Evolutionary conservation across 2,113 vertebrate genomes (phyloP).

Genomic region (Microtus oregoni): DNA sequence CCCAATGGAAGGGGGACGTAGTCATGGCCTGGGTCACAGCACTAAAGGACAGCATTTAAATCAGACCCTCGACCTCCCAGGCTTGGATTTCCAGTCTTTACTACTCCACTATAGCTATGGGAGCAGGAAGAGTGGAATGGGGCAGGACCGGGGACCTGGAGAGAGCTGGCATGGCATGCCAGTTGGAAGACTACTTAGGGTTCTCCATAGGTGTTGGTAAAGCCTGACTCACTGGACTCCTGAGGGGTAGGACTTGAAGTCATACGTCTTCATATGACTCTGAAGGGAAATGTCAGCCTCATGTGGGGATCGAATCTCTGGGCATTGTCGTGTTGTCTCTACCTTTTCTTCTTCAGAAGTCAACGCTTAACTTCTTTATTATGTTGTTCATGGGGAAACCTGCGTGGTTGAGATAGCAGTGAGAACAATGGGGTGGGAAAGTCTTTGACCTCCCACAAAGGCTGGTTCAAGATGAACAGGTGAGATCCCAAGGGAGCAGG

Average conservation of each 20-base stretch:
- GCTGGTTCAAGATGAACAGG: background rate
- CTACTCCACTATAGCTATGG: background rate
- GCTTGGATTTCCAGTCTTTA: too few relatives aligned
- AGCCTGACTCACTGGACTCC: background rate
- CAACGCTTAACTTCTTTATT: background rate
- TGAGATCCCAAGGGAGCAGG: too few relatives aligned
- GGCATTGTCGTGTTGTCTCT: background rate
- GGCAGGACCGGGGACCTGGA: background rate
- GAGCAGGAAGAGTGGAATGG: rapidly evolving
- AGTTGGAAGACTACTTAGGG: background rate
- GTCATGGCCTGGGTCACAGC: background rate
- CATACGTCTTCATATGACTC: background rate
- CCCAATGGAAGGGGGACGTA: background rate
- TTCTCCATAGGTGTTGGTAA: background rate
- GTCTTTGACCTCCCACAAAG: background rate
- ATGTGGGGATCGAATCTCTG: too few relatives aligned
- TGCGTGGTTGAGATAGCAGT: background rate
- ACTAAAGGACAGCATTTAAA: background rate
- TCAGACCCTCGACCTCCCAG: background rate
- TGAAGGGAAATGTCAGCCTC: background rate
- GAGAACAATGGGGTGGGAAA: background rate
- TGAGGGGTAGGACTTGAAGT: background rate
- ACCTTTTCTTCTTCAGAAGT: background rate
- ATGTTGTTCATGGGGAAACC: background rate
- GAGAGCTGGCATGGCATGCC: background rate